phyloP scores from a whole-genome alignment of 2,113 vertebrate genomes.

The Tapirus terrestris region DNA sequence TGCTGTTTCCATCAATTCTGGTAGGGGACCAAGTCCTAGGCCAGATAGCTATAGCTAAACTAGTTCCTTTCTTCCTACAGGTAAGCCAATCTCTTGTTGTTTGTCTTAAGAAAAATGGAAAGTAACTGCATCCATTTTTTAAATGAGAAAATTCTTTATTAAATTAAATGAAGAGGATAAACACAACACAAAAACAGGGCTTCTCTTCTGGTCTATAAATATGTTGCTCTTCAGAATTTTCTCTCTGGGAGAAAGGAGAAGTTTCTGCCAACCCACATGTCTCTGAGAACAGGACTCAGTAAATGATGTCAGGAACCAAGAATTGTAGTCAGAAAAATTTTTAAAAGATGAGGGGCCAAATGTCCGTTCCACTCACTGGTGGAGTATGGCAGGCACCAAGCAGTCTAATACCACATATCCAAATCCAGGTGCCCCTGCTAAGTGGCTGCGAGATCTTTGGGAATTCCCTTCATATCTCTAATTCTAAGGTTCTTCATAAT shows the following conservation, averaged over 20 bases:
- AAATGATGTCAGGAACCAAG: background rate
- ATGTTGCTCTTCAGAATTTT: background rate
- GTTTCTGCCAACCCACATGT: background rate
- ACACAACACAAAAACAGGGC: background rate
- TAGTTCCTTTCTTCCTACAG: background rate
- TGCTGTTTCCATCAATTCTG: background rate
- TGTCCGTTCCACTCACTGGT: background rate
- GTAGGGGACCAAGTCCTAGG: background rate
- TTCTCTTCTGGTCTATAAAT: background rate
- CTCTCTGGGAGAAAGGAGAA: background rate
- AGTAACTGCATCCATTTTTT: background rate
- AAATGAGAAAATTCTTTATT: background rate
- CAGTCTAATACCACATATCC: background rate
- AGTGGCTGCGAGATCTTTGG: background rate
- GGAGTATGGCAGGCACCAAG: background rate
- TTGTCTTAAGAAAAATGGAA: slow-evolving; percentile 12
- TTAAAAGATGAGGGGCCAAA: background rate
- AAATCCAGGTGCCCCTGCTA: background rate
- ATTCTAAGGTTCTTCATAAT: background rate
- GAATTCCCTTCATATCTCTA: background rate
- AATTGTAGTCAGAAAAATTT: background rate
- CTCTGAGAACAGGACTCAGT: background rate
- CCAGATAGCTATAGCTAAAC: background rate
- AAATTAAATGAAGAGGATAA: background rate
- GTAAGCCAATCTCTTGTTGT: background rate